A percentile compares a stretch with the other conserved stretches of the same genome.
Evolutionary conservation across 1,140 invertebrate genomes (phyloP).

Genomic region (Neoseiulus cucumeris): DNA sequence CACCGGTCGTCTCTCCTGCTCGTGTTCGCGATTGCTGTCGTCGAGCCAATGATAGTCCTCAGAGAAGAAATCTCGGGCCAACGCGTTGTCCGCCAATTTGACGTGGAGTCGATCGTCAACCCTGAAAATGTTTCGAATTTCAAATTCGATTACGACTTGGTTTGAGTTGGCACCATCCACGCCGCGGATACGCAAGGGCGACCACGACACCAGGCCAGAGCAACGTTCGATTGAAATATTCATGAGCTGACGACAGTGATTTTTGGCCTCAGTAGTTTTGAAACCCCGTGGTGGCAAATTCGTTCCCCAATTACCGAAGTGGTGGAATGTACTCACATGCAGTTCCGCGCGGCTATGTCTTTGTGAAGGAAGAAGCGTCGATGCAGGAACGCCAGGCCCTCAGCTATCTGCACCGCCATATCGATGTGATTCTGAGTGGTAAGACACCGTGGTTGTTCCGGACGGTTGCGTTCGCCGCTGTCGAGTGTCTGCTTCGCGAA

Average conservation of each 20-base stretch:
- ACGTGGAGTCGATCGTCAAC: slow-evolving; percentile 65
- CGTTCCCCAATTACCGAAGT: too few species aligned
- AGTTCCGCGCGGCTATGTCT: slow-evolving; percentile 77
- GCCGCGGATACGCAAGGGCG: too few species aligned
- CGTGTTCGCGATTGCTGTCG: slow-evolving; percentile 39
- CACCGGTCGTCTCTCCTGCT: slow-evolving; percentile 62
- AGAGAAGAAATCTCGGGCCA: slow-evolving; percentile 77
- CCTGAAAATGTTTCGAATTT: slow-evolving; percentile 25
- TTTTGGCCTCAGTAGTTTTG: too few species aligned
- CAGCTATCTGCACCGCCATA: slow-evolving; percentile 70
- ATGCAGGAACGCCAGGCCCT: slow-evolving; percentile 70
- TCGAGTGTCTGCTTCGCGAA: slow-evolving; percentile 16
- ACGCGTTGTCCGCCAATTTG: slow-evolving; percentile 71
- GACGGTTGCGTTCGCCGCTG: too few species aligned
- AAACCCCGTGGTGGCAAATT: too few species aligned
- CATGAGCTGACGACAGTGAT: too few species aligned
- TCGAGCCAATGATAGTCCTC: slow-evolving; percentile 83
- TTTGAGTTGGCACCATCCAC: too few species aligned
- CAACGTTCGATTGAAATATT: too few species aligned
- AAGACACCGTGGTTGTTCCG: slow-evolving; percentile 27
- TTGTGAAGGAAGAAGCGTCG: slow-evolving; percentile 72
- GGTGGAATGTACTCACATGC: slow-evolving; percentile 27
- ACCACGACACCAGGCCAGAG: too few species aligned
- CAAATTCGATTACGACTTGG: too few species aligned
- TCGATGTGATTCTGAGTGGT: slow-evolving; percentile 82